Evolutionary conservation across 2,797 vertebrate species (phyloP), one percentile per base, ranked within the genome.

Genomic region (Notamacropus eugenii): DNA sequence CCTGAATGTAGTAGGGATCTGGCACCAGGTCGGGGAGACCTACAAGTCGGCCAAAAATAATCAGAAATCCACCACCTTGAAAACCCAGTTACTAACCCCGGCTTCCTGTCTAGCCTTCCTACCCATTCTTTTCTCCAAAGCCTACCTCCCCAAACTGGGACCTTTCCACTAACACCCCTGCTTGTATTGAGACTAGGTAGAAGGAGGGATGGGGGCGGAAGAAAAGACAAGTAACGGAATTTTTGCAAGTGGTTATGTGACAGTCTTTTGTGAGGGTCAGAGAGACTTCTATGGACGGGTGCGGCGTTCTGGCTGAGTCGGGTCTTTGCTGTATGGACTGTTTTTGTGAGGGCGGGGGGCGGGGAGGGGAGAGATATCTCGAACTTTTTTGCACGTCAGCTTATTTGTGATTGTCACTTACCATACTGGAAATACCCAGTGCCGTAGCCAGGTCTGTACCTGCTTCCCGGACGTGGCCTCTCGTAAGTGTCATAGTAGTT

Each of bases 1-100:
- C 99, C 98, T 99, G 99, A 94, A 99, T 99, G 98, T 99, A 99
- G 98, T 99, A 99, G 0, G 99, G 99, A 97, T 99, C 99, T 67
- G 99, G 99, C 62, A 99, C 99, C 90, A 99, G 99, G 98, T 99
- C 99, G 97, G 99, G 99, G 57, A 99, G 99, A 98, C 99, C 99
- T 99, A 98, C 96, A 99, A 82, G 96, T 96, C 96, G 98, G 74
- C 74, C 74, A 87, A 87, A 97, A 96, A 98, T 87, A 87, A 87
- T 87, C 74, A 87, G 74, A 87, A 87, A 87, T 27, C 74, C 40
- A 87, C 74, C 74, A 50, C 40, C 74, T 87, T 87, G 74, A 50
- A 50, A 87, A 52, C 46, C 22, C 16, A 31, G 57, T 13, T 40
- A 90, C 52, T 56, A n/a, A 55, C 59, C 27, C 34, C 5, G 4